phyloP scores from a whole-genome alignment of 2,113 vertebrate species.

The Syngnathoides biaculeatus region DNA sequence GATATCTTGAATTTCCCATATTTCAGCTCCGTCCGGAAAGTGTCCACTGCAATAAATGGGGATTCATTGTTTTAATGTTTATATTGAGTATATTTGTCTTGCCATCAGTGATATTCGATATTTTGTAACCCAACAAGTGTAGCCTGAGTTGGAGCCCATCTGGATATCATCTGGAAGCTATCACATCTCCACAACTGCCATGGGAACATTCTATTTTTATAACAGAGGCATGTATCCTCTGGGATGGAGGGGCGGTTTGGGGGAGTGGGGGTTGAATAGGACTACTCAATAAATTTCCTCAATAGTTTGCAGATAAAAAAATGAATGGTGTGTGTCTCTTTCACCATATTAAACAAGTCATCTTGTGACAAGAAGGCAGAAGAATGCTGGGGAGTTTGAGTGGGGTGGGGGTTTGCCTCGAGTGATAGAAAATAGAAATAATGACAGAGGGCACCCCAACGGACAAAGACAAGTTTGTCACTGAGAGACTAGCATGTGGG shows the following conservation, averaged over 20 bases:
- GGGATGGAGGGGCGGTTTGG: neutral
- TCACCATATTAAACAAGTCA: neutral
- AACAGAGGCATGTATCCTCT: constrained; percentile 15
- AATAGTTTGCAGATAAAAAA: neutral
- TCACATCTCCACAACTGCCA: constrained; percentile 42
- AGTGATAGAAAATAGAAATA: constrained; percentile 44
- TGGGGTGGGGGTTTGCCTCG: neutral
- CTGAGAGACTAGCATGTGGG: constrained; percentile 16
- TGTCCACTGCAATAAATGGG: neutral
- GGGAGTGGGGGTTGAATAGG: too few species aligned
- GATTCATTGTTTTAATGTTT: neutral
- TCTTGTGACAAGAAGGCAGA: neutral
- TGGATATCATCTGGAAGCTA: constrained; percentile 76
- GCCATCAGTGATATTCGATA: constrained; percentile 24
- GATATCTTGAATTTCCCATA: too few species aligned
- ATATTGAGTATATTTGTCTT: neutral
- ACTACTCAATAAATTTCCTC: constrained; percentile 10
- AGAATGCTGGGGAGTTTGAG: constrained; percentile 12
- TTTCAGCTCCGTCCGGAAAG: neutral
- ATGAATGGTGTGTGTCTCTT: neutral
- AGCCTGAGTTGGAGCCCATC: constrained; percentile 58
- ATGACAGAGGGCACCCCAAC: constrained; percentile 16
- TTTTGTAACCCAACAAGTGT: constrained; percentile 22
- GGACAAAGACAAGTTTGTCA: constrained; percentile 13
- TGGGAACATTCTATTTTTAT: constrained; percentile 76